These are phyloP conservation scores for Diaperis boleti DNA, from an alignment of 2,888 invertebrate genomes.

Conservation along the genomic window DNA sequence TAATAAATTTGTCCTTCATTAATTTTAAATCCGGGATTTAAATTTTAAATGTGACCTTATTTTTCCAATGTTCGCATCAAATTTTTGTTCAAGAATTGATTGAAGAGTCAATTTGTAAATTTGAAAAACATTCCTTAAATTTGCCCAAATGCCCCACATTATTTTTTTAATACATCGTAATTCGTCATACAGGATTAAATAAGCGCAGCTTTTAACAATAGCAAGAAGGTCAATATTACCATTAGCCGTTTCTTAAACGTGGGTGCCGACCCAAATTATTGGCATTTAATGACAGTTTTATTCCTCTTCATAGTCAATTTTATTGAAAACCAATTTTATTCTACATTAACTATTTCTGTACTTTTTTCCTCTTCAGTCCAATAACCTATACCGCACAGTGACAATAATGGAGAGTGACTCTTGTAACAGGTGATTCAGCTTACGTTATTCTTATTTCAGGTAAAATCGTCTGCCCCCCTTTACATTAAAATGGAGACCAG, in stretches of 20 bases:
- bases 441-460: slow-evolving; percentile 31
- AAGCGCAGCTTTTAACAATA: slow-evolving; percentile 19
- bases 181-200: too few relatives aligned
- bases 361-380: slow-evolving; percentile 3
- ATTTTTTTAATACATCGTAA: too few relatives aligned
- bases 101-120: too few relatives aligned
- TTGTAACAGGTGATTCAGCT: slow-evolving; percentile 32
- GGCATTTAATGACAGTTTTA: background rate
- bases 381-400: slow-evolving; percentile 5
- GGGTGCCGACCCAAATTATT: slow-evolving; percentile 29
- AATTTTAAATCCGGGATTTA: too few relatives aligned
- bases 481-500: slow-evolving; percentile 37
- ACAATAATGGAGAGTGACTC: slow-evolving; percentile 32
- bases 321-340: background rate
- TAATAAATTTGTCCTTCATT: too few relatives aligned
- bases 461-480: slow-evolving; percentile 31
- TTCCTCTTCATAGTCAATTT: too few relatives aligned
- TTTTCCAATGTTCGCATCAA: too few relatives aligned
- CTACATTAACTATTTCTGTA: too few relatives aligned
- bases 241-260: slow-evolving; percentile 16
- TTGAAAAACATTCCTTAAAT: too few relatives aligned
- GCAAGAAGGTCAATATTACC: slow-evolving; percentile 27
- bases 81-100: too few relatives aligned
- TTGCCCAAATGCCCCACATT: too few relatives aligned
- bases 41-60: too few relatives aligned